Base-by-base conservation (phyloP, 2,113 vertebrate genomes). In the Pluvialis apricaria region DNA sequence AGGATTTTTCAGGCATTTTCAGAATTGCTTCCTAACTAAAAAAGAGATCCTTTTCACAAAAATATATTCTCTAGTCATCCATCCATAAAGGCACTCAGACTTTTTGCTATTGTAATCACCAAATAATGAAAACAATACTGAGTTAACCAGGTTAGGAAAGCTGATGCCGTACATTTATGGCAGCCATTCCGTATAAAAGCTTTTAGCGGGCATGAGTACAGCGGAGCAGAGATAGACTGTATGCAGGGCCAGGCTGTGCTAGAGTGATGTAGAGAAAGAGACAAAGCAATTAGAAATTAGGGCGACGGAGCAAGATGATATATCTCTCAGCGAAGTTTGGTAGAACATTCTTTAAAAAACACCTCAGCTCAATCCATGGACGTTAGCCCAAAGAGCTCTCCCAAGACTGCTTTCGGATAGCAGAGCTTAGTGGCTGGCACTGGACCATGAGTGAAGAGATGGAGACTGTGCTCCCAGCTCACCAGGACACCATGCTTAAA, bases 1-100 rank as follows among this genome's bases (percentile, higher is more conserved):
- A 89, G 54, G 40, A 92, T 87, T 94, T 94, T 85, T 13, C 70
- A 86, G 83, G 28, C 62, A 90, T 88, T 95, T 96, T 94, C 61
- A 86, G 82, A 90, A 86, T 47, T 1, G 2, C 66, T 89, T 92
- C 42, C 54, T 70, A 65, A 89, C 69, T 86, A 72, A 90, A 78
- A 83, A 82, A 86, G 60, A 40, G 49, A 80, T 68, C 45, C 6
- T 90, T 89, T 92, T 91, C 81, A 94, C 26, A 92, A 66, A 88
- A 95, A 73, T 76, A 24, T 15, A 91, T 92, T 92, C 82, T 89
- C 11, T 58, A 91, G 44, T 82, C 78, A 91, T 82, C 40, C 47
- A 76, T 55, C 84, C 31, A 55, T 51, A 82, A 94, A 87, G 90
- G 73, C 66, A 80, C 40, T 73, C 40, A 91, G 78, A 85, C 58